phyloP scores from a whole-genome alignment of 2,113 vertebrate species.

The Malurus cyaneus region DNA sequence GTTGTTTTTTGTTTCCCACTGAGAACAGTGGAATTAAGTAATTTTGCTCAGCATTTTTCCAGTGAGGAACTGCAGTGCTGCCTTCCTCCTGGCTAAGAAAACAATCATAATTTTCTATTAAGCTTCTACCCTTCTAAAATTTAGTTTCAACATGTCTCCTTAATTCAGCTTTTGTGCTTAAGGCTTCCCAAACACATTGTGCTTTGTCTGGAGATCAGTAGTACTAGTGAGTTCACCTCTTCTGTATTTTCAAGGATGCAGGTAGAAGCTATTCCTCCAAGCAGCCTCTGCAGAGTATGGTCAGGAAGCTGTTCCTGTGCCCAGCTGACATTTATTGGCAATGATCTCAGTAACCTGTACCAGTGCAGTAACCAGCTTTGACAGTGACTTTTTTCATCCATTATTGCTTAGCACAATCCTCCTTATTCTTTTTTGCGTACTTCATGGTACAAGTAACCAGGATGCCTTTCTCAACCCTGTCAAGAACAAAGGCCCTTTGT shows the following conservation, averaged over 20 bases:
- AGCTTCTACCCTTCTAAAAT: neutral
- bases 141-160: neutral
- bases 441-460: neutral
- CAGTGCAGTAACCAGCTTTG: neutral
- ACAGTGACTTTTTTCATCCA: neutral
- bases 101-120: neutral
- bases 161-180: neutral
- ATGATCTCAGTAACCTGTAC: neutral
- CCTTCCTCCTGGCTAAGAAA: neutral
- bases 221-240: neutral
- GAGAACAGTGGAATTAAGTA: neutral
- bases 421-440: neutral
- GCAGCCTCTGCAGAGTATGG: neutral
- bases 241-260: neutral
- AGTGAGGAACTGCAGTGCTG: neutral
- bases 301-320: neutral
- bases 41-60: neutral
- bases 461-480: neutral
- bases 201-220: neutral
- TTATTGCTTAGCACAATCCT: neutral
- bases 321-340: neutral
- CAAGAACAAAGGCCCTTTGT: neutral
- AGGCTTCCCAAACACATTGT: neutral
- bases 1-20: neutral
- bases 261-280: neutral